Evolutionary conservation across 2,113 vertebrate species (phyloP), one percentile per base, ranked within the genome.

Genomic region (Narcine bancroftii): DNA sequence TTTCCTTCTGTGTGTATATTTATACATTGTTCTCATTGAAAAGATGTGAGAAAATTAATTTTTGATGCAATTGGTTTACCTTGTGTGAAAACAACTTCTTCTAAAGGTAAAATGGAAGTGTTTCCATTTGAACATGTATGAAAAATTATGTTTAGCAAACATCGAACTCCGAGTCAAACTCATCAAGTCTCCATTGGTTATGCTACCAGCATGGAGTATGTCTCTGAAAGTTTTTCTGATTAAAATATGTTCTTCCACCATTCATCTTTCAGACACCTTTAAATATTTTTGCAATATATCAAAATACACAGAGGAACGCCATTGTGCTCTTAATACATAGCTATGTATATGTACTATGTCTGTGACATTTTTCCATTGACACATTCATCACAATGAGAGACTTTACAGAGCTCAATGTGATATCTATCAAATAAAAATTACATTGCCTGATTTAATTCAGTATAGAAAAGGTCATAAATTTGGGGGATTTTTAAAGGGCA

Each of bases 331-430:
- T 93, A 92, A 42, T 76, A 93, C 93, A 92, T 60, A 6, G 92
- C 92, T 93, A 50, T 93, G 92, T 79, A 53, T 93, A 93, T 95
- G 94, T 95, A 93, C 93, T 94, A 93, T 92, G 94, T 95, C 93
- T 93, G 92, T 94, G 13, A 93, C 91, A 91, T 93, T 92, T 92
- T 93, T 92, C 94, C 92, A 92, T 93, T 92, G 92, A 93, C 93
- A 56, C 94, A 96, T 95, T 94, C 93, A 94, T 96, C 95, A 95
- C 93, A 10, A n/a, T 95, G 94, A 94, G 94, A 95, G 66, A 71
- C 93, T 94, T 93, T 94, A 93, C 89, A 93, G 92, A 93, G 71
- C 69, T 93, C 92, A 94, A 93, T 93, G 47, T 69, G 65, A 10
- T 91, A 69, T 91, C 89, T 69, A 71, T 69, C 39, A 26, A 47